Conservation (phyloP, 2,888 invertebrate genomes). For the Neoaliturus tenellus region DNA sequence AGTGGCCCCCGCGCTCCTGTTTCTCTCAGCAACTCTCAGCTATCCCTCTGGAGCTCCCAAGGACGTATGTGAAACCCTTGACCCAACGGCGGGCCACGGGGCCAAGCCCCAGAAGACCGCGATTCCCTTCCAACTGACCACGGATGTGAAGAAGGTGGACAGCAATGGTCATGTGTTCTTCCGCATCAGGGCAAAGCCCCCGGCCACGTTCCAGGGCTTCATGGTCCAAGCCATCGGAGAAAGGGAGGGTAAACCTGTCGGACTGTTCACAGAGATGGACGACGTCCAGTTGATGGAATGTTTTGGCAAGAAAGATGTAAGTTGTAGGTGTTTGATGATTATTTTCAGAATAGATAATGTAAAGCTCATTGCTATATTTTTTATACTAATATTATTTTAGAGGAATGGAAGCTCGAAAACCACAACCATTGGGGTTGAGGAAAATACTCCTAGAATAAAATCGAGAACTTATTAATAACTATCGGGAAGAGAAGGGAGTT, state of each 20-base stretch:
- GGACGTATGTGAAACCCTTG: background rate
- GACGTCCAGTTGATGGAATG: background rate
- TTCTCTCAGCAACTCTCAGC: background rate
- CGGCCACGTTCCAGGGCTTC: conserved; percentile 10
- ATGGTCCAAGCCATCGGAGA: conserved; percentile 5
- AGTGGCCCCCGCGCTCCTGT: background rate
- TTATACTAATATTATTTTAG: no score
- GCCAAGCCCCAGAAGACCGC: background rate
- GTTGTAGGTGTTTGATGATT: background rate
- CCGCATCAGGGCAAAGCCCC: background rate
- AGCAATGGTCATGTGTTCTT: conserved; percentile 19
- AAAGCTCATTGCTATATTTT: no score
- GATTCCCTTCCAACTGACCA: background rate
- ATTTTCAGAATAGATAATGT: no score
- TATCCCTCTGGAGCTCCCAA: background rate
- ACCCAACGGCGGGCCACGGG: background rate
- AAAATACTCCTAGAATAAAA: no score
- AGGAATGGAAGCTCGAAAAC: no score
- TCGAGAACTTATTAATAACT: no score
- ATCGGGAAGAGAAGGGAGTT: no score
- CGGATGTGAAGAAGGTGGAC: conserved; percentile 11
- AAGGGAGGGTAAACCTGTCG: background rate
- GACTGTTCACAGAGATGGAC: background rate
- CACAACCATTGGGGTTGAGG: no score
- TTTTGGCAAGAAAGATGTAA: conserved; percentile 6